These are phyloP conservation scores for Sphaeridia pumilis DNA, from an alignment of 2,888 invertebrate species.

Conservation along the genomic window DNA sequence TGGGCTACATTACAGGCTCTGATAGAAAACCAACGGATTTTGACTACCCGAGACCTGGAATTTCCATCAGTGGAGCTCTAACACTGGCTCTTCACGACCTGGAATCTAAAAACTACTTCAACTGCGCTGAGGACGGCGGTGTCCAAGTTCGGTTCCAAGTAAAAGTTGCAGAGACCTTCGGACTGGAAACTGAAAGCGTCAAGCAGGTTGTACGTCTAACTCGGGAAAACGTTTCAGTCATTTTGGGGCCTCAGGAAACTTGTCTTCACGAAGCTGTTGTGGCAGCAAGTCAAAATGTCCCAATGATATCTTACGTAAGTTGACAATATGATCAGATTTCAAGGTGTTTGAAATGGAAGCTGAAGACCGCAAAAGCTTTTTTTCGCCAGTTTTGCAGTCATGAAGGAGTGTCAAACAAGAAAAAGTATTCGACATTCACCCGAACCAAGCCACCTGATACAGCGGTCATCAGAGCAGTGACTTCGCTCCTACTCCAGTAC, in stretches of 20 bases:
- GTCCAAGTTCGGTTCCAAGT: slow-evolving; percentile 25
- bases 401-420: slow-evolving; percentile 76
- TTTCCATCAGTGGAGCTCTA: slow-evolving; percentile 66
- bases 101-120: slow-evolving; percentile 38
- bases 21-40: slow-evolving; percentile 62
- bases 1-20: slow-evolving; percentile 78
- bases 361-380: not conserved
- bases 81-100: slow-evolving; percentile 75
- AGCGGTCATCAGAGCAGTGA: slow-evolving; percentile 84
- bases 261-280: slow-evolving; percentile 86
- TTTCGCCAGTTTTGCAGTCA: slow-evolving; percentile 79
- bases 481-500: slow-evolving; percentile 68
- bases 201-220: slow-evolving; percentile 71
- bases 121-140: slow-evolving; percentile 1
- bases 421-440: slow-evolving; percentile 78
- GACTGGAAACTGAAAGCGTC: slow-evolving; percentile 76
- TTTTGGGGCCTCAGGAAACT: slow-evolving; percentile 81
- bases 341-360: too few relatives aligned
- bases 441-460: slow-evolving; percentile 84
- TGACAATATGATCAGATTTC: not conserved
- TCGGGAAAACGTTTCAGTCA: slow-evolving; percentile 71
- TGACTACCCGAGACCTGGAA: slow-evolving; percentile 66
- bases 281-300: slow-evolving; percentile 85
- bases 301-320: slow-evolving; percentile 94
- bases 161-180: slow-evolving; percentile 73